Conservation (phyloP, 2,113 vertebrate species). For the Acinonyx jubatus region DNA sequence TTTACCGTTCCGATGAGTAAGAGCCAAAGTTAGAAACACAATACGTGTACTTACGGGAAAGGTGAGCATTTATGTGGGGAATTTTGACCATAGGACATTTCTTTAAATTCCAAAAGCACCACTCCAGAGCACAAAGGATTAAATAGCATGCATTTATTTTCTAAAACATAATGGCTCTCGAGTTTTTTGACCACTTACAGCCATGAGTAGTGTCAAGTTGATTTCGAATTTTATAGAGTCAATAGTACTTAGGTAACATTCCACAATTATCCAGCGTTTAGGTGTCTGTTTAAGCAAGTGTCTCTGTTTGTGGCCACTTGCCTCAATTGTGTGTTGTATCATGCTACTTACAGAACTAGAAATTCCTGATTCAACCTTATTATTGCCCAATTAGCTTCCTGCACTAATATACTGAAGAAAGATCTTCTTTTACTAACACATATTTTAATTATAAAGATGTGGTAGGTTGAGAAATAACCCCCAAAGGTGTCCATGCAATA, state of each 20-base stretch:
- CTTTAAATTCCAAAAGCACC: constrained; percentile 46
- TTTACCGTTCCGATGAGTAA: neutral
- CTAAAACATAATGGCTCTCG: neutral
- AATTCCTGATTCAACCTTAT: neutral
- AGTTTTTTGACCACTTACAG: neutral
- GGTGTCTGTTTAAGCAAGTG: neutral
- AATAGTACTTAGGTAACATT: neutral
- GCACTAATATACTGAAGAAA: neutral
- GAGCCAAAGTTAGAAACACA: constrained; percentile 51
- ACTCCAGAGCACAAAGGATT: neutral
- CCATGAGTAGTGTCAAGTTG: neutral
- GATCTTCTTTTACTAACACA: neutral
- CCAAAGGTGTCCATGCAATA: neutral
- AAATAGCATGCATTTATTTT: neutral
- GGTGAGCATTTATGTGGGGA: neutral
- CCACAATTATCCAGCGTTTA: neutral
- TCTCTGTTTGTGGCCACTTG: neutral
- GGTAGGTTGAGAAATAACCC: neutral
- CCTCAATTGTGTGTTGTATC: neutral
- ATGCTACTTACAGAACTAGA: neutral
- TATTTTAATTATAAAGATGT: neutral
- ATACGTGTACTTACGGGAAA: constrained; percentile 26
- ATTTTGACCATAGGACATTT: constrained; percentile 19
- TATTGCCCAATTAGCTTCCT: neutral
- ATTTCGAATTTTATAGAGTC: neutral